These are phyloP conservation scores for Etheostoma nigrum DNA, from an alignment of 2,797 vertebrate genomes.

Conservation along the genomic window DNA sequence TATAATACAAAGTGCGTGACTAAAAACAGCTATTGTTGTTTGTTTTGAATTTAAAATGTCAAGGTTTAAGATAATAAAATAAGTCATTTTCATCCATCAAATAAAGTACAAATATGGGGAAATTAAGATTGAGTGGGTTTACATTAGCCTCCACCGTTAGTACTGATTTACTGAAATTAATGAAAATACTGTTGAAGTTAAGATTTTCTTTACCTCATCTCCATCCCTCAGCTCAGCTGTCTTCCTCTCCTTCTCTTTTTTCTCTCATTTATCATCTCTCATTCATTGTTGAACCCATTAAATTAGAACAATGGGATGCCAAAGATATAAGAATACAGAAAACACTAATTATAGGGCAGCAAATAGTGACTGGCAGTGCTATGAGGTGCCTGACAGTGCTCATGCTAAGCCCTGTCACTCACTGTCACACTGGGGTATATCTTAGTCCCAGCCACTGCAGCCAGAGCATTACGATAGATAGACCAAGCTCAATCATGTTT, in stretches of 20 bases:
- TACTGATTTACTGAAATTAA: not conserved
- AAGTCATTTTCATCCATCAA: not conserved
- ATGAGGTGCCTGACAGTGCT: conserved; percentile 61
- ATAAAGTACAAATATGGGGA: not conserved
- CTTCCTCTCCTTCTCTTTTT: conserved; percentile 10
- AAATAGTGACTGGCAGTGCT: conserved; percentile 67
- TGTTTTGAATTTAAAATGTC: not conserved
- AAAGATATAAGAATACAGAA: conserved; percentile 66
- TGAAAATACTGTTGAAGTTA: not conserved
- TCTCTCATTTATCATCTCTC: not conserved
- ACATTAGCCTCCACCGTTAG: not conserved
- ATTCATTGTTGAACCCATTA: conserved; percentile 29
- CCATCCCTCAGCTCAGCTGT: not conserved
- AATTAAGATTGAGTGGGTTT: not conserved
- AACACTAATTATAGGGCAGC: conserved; percentile 67
- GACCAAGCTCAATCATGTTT: conserved; percentile 39
- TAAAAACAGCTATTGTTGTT: not conserved
- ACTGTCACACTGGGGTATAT: conserved; percentile 64
- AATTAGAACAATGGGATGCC: conserved; percentile 52
- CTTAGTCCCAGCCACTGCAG: conserved; percentile 43
- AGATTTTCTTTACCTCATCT: conserved; percentile 4
- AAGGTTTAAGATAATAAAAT: not conserved
- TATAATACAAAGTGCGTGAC: not conserved
- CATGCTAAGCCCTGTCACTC: conserved; percentile 75
- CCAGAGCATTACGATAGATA: conserved; percentile 56